Base-by-base conservation (phyloP, 1,140 invertebrate genomes). In the Sminthurides bifidus region DNA sequence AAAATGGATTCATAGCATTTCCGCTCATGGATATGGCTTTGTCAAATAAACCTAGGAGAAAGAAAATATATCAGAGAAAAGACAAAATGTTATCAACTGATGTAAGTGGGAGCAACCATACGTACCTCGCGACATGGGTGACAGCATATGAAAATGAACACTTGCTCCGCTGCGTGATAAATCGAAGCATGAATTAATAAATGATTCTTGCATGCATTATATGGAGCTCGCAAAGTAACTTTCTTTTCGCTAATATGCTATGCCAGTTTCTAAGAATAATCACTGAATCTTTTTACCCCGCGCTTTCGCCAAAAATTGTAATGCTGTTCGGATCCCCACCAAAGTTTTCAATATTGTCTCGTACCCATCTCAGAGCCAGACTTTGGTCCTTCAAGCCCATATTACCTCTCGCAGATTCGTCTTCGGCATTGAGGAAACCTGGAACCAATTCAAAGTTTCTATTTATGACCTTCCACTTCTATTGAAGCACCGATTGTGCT, bases 331-430 rank as follows among this genome's bases (percentile, higher is more conserved):
- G 40, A 19, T 43, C 40, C 6, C 40, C 40, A 5, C 51, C 26
- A 23, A 23, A 40, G 8, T 52, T 4, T 26, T 8, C 24, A 26
- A 46, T 46, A 17, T 67, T 66, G 26, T 52, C 49, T 21, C 64
- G 48, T 2, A 67, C 54, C 63, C 65, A 67, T 35, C 58, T 59
- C 17, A 67, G 37, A 37, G 63, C 63, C 17, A 62, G 30, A 19
- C 63, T 19, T 58, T 64, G 61, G 33, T 66, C 66, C 30, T 58
- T 40, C 29, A 66, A 40, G 0, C 65, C 66, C 33, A 63, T 59
- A 43, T 67, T 67, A 50, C 44, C 33, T 8, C n/a, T 6, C 14
- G 24, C 44, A 10, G 14, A 12, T 26, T 56, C 30, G 29, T 56
- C 45, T 8, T 43, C 54, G 2, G 54, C 44, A 50, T 30, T 56